Base-by-base conservation (phyloP, 2,888 invertebrate genomes). In the Teleogryllus oceanicus region DNA sequence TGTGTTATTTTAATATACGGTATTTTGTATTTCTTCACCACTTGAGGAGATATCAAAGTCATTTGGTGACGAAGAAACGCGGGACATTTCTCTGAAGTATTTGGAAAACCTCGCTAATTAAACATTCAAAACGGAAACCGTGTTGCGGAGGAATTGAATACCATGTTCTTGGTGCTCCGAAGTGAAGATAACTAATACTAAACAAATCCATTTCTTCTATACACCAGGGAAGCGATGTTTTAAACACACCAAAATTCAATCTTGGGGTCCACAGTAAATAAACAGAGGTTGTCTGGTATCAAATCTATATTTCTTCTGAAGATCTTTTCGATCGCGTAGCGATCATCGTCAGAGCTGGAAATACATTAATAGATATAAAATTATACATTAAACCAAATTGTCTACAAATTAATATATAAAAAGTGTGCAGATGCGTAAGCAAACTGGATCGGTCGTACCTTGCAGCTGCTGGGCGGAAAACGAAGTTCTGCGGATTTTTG, bases 131-230 rank as follows among this genome's bases (percentile, higher is more conserved):
- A 84, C 97, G 89, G 83, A 96, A 91, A 0, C 98, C 98, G 86
- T 98, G 96, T 86, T 97, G 97, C 0, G 99, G 98, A 16, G 99
- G 98, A 82, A 99, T 95, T 0, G 95, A 93, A 87, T 99, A 99
- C 94, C 94, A 95, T 2, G 95, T 95, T 88, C 99, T 99, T 0
- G 99, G 98, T 1, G 95, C 96, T 78, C 99, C 99, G 87, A 96
- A 98, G 87, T 99, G 99, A 50, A 99, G 89, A 87, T 98, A 99
- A 87, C 99, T 99, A 82, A 99, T 99, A 0, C 97, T 98, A 88
- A 99, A 99, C 50, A 99, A 88, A 87, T 99, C 99, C 98, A 99
- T 99, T 85, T 99, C 99, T 88, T 99, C 99, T 0, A 98, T 98
- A 85, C 99, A 99, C 99, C 99, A 99, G 0, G 99, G 97, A 86